phyloP scores from a whole-genome alignment of 2,888 invertebrate genomes.

The Notocelia uddmanniana region DNA sequence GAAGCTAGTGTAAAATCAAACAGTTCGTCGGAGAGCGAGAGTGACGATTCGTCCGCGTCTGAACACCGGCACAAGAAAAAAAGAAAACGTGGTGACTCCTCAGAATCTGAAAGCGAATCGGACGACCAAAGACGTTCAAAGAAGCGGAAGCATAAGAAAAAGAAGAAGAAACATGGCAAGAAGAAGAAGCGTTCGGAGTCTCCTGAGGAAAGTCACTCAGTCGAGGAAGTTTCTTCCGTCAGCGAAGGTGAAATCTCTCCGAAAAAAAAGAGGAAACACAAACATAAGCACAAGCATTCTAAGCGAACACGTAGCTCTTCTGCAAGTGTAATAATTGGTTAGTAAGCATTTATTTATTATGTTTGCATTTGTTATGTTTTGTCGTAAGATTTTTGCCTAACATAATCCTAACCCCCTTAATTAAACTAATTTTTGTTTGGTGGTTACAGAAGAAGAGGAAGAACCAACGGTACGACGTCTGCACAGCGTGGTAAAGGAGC shows the following conservation, averaged over 20 bases:
- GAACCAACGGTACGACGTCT: constrained; percentile 63
- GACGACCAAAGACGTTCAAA: constrained; percentile 75
- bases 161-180: constrained; percentile 82
- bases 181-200: constrained; percentile 75
- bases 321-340: constrained; percentile 66
- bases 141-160: constrained; percentile 83
- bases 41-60: constrained; percentile 72
- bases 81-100: constrained; percentile 76
- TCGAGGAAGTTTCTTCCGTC: constrained; percentile 65
- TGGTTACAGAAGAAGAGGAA: constrained; percentile 49
- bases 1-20: constrained; percentile 71
- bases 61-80: constrained; percentile 79
- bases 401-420: too few species aligned
- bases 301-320: constrained; percentile 69
- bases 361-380: background rate
- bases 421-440: background rate
- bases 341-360: background rate
- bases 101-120: constrained; percentile 76
- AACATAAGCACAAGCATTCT: constrained; percentile 69
- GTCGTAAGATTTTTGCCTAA: too few species aligned
- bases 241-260: constrained; percentile 76
- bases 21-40: constrained; percentile 77
- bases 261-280: constrained; percentile 79
- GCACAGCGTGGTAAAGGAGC: constrained; percentile 79
- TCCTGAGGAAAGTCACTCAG: constrained; percentile 63